Evolutionary conservation across 2,113 vertebrate species (phyloP).

Genomic region (Chaenocephalus aceratus): DNA sequence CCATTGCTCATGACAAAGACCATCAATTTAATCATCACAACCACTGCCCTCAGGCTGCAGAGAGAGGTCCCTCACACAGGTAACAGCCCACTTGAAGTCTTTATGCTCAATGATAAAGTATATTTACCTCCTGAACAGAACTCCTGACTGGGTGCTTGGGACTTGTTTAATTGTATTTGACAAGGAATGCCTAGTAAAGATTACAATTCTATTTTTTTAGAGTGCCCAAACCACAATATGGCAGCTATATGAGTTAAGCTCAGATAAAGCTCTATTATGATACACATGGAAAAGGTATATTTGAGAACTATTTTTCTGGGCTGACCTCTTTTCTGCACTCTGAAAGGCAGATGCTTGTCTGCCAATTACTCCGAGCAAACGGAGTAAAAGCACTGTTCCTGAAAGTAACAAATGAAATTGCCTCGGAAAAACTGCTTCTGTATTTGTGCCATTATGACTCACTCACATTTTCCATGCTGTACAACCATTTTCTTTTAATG

Average conservation of each 20-base stretch:
- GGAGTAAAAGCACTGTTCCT: conserved; percentile 52
- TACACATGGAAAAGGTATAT: neutral
- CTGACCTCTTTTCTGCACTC: conserved; percentile 6
- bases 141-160: no score
- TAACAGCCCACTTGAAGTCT: conserved; percentile 8
- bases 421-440: conserved; percentile 61
- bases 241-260: neutral
- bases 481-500: conserved; percentile 11
- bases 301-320: neutral
- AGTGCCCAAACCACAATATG: neutral
- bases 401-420: conserved; percentile 77
- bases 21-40: conserved; percentile 36
- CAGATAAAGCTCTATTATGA: neutral
- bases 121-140: neutral
- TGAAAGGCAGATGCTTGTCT: conserved; percentile 48
- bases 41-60: neutral
- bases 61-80: neutral
- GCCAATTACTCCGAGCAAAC: conserved; percentile 68
- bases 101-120: conserved; percentile 9
- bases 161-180: neutral
- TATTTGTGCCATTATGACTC: conserved; percentile 52
- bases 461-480: conserved; percentile 47
- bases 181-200: neutral
- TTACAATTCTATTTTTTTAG: neutral
- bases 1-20: conserved; percentile 22